Evolutionary conservation across 2,797 vertebrate genomes (phyloP).

Genomic region (Gymnoscopelus microlampas): DNA sequence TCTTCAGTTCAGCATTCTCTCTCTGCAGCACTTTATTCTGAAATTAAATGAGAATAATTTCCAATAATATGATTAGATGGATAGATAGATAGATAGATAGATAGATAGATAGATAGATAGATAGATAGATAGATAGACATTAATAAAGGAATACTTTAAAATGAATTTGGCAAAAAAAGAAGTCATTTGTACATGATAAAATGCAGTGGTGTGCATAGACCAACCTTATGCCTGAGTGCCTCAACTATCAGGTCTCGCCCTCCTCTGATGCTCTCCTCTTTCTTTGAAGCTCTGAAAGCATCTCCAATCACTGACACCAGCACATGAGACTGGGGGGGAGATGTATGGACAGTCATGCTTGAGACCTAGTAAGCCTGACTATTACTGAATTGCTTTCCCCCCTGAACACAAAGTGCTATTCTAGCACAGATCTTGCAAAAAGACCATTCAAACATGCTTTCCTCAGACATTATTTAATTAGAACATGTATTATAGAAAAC

Average conservation of each 20-base stretch:
- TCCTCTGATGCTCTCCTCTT: conserved; percentile 45
- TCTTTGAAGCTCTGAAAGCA: conserved; percentile 62
- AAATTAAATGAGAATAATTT: conserved; percentile 15
- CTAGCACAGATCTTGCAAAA: too few species aligned
- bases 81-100: not conserved
- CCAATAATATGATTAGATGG: not conserved
- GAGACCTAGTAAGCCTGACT: not conserved
- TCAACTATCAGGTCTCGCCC: conserved; percentile 80
- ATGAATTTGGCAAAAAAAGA: too few species aligned
- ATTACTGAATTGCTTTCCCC: not conserved
- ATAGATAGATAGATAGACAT: not conserved
- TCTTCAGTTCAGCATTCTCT: conserved; percentile 76
- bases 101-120: not conserved
- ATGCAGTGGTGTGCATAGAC: not conserved
- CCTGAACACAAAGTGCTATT: too few species aligned
- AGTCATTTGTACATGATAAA: not conserved
- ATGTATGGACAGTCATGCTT: conserved; percentile 1
- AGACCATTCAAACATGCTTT: too few species aligned
- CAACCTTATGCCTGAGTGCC: conserved; percentile 81
- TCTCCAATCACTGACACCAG: conserved; percentile 80
- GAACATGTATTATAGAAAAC: too few species aligned
- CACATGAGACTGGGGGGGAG: conserved; percentile 70
- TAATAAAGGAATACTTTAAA: not conserved
- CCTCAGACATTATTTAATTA: too few species aligned
- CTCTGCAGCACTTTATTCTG: conserved; percentile 81